Percentiles rank a stretch among this genome's conserved stretches.
These are phyloP conservation scores for Drosophila pseudoobscura DNA, from an alignment of 1,140 invertebrate genomes.

Conservation along the genomic window DNA sequence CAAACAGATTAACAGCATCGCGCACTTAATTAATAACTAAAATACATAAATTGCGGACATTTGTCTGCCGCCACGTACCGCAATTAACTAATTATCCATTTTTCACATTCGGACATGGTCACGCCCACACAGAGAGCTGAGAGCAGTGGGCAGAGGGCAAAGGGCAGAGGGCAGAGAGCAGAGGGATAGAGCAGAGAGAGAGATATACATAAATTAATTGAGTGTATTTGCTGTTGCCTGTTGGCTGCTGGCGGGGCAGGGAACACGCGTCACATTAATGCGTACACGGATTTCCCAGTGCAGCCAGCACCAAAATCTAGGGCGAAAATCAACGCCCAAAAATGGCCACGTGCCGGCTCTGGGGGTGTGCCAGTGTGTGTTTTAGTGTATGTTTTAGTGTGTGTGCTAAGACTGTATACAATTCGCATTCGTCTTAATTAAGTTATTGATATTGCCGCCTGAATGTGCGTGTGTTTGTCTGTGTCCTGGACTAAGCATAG, in stretches of 20 bases:
- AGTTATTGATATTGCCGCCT: constrained; percentile 75
- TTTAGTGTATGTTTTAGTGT: constrained; percentile 1
- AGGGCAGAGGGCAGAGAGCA: neutral
- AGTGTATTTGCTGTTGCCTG: constrained; percentile 19
- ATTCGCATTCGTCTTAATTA: constrained; percentile 80
- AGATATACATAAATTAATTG: constrained; percentile 66
- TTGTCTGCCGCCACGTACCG: constrained; percentile 51
- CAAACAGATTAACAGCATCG: constrained; percentile 47
- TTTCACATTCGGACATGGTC: constrained; percentile 66
- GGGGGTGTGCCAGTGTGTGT: constrained; percentile 19
- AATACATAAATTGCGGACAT: constrained; percentile 65
- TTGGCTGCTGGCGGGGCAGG: constrained; percentile 46
- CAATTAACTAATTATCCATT: constrained; percentile 82
- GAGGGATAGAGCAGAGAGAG: neutral
- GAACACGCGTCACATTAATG: constrained; percentile 73
- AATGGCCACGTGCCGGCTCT: constrained; percentile 33
- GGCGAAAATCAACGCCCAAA: constrained; percentile 53
- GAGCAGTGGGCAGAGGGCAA: neutral
- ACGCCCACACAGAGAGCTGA: constrained; percentile 15
- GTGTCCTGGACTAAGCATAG: constrained; percentile 23
- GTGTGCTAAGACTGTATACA: constrained; percentile 60
- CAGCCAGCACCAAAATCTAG: constrained; percentile 32
- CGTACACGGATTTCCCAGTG: constrained; percentile 65
- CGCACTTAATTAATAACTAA: constrained; percentile 78
- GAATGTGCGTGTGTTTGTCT: constrained; percentile 35